Evolutionary conservation across 2,113 vertebrate genomes (phyloP).

Genomic region (Galeopterus variegatus): DNA sequence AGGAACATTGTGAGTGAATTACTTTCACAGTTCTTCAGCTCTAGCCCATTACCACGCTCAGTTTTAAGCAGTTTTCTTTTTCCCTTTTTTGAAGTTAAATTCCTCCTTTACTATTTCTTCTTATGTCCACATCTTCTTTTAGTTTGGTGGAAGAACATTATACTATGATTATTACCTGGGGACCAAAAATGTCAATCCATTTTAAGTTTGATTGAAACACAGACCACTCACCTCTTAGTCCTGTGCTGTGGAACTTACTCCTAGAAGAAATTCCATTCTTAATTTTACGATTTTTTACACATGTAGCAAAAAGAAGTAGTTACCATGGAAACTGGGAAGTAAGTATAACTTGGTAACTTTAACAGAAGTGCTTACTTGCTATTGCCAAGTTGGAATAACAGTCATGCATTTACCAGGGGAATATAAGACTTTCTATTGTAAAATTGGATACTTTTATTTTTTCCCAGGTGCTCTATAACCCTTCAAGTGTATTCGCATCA

Average conservation of each 20-base stretch:
- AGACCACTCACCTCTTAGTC: background rate
- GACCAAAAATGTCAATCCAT: background rate
- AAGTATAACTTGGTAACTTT: constrained; percentile 49
- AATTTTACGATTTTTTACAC: constrained; percentile 52
- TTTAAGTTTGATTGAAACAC: constrained; percentile 20
- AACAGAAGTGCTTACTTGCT: constrained; percentile 15
- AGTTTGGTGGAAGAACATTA: background rate
- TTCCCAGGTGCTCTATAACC: constrained; percentile 34
- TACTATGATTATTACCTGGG: background rate
- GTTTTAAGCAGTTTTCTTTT: background rate
- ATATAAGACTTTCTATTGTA: constrained; percentile 50
- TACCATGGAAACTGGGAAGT: constrained; percentile 58
- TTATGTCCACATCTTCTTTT: constrained; percentile 39
- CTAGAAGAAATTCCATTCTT: constrained; percentile 45
- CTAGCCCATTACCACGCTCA: background rate
- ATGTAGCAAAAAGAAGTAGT: background rate
- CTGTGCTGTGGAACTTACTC: constrained; percentile 1
- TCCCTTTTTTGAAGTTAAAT: constrained; percentile 35
- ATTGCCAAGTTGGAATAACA: constrained; percentile 20
- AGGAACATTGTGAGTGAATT: constrained; percentile 45
- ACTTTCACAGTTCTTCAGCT: constrained; percentile 34
- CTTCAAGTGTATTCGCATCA: constrained; percentile 51
- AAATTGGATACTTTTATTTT: constrained; percentile 34
- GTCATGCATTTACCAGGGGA: background rate
- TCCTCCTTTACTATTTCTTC: background rate